Conservation (phyloP, 1,140 invertebrate species). For the Cotesia vestalis region DNA sequence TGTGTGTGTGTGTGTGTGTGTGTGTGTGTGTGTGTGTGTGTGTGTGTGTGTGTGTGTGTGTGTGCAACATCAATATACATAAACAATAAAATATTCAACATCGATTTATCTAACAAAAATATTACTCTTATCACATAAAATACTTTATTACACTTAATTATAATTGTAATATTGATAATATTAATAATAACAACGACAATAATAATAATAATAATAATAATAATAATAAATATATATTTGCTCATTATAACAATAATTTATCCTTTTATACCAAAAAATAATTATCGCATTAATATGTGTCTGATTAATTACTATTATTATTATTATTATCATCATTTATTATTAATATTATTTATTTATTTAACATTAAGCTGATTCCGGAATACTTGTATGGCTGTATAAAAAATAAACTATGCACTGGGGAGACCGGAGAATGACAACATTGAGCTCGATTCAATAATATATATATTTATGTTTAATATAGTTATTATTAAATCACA, state of each 20-base stretch:
- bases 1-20: too few relatives aligned
- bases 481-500: conserved; percentile 1
- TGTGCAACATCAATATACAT: conserved; percentile 15
- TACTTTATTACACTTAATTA: conserved; percentile 16
- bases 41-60: too few relatives aligned
- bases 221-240: conserved; percentile 1
- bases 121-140: conserved; percentile 34
- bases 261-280: not conserved
- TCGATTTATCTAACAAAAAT: conserved; percentile 32
- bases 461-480: not conserved
- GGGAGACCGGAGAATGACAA: not conserved
- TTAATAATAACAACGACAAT: not conserved
- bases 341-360: not conserved
- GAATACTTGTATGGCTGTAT: conserved; percentile 5
- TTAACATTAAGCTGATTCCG: not conserved
- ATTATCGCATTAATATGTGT: not conserved
- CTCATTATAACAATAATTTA: conserved; percentile 4
- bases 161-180: not conserved
- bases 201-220: not conserved
- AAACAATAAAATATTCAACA: conserved; percentile 24
- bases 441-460: conserved; percentile 9
- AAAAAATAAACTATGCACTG: conserved; percentile 28
- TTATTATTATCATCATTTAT: conserved; percentile 1
- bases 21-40: too few relatives aligned
- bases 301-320: not conserved